A percentile compares a stretch with the other conserved stretches of the same genome.
These are phyloP conservation scores for Polymixis flavicincta DNA, from an alignment of 2,888 invertebrate genomes.

Conservation along the genomic window DNA sequence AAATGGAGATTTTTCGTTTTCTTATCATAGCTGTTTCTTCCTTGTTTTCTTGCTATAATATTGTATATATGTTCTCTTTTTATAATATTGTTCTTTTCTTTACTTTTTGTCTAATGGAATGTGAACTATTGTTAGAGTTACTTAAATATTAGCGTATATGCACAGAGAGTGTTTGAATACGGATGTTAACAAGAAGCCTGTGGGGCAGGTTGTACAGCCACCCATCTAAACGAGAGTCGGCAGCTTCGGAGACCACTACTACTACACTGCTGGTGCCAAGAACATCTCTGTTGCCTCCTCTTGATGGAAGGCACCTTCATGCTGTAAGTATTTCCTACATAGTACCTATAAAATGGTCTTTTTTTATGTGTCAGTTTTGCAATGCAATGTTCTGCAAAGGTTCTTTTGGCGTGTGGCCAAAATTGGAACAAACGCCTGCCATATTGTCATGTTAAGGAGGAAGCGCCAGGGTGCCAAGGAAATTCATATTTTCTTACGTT, in stretches of 20 bases:
- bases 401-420: neutral
- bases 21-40: neutral
- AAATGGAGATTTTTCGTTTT: neutral
- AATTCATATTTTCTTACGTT: no score
- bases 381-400: neutral
- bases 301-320: constrained; percentile 83
- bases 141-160: constrained; percentile 65
- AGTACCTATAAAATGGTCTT: no score
- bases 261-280: constrained; percentile 92
- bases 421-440: neutral
- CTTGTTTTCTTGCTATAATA: constrained; percentile 18
- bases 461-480: no score
- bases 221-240: constrained; percentile 94
- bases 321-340: constrained; percentile 78
- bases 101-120: constrained; percentile 30
- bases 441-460: neutral
- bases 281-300: constrained; percentile 84
- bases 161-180: constrained; percentile 70
- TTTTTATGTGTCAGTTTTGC: no score
- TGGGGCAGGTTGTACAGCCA: constrained; percentile 93
- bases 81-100: constrained; percentile 3
- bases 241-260: constrained; percentile 95
- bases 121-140: constrained; percentile 49
- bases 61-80: neutral
- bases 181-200: constrained; percentile 72